A percentile compares a stretch with the other conserved stretches of the same genome.
Conservation (phyloP, 2,888 invertebrate species). For the Drosophila lacicola region DNA sequence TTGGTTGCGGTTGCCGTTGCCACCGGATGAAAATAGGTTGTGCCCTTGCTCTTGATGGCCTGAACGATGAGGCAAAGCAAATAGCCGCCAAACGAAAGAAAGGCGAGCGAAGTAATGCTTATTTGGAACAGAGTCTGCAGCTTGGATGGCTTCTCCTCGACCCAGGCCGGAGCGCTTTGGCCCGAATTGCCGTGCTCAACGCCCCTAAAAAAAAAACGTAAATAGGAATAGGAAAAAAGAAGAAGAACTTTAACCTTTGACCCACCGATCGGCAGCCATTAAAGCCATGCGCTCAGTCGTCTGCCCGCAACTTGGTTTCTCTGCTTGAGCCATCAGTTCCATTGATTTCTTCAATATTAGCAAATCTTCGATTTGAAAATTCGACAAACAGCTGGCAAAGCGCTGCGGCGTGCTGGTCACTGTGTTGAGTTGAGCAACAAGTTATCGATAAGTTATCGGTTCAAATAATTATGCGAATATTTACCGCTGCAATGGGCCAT, state of each 20-base stretch:
- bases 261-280: constrained; percentile 76
- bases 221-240: background rate
- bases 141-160: constrained; percentile 87
- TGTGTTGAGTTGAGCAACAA: constrained; percentile 20
- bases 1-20: constrained; percentile 72
- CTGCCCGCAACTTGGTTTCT: constrained; percentile 13
- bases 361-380: constrained; percentile 89
- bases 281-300: constrained; percentile 68
- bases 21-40: constrained; percentile 84
- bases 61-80: constrained; percentile 91
- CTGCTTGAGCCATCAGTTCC: constrained; percentile 57
- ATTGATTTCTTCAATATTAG: constrained; percentile 86
- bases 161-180: constrained; percentile 45
- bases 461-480: constrained; percentile 13
- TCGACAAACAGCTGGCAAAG: constrained; percentile 86
- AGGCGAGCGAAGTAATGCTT: constrained; percentile 91
- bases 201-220: constrained; percentile 5
- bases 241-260: background rate
- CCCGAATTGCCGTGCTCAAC: constrained; percentile 10
- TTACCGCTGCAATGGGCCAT: constrained; percentile 71
- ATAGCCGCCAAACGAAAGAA: constrained; percentile 94
- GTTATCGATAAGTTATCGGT: too few species aligned
- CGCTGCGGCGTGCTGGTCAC: constrained; percentile 60
- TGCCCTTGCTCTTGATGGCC: constrained; percentile 89
- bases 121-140: constrained; percentile 91